Base-by-base conservation (phyloP, 1,140 invertebrate species). In the Panagrolaimus sp. region DNA sequence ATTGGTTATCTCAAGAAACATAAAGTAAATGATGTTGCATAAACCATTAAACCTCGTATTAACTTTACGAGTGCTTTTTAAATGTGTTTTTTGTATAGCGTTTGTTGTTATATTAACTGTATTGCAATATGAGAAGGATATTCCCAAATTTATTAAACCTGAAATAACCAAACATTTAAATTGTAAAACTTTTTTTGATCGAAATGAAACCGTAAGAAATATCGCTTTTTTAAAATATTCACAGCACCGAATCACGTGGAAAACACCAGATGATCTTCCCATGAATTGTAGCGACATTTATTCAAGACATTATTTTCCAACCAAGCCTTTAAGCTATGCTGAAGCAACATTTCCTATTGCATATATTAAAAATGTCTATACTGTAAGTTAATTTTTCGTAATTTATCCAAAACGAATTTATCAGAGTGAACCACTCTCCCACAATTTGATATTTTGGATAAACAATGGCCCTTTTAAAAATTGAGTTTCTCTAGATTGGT, bases 321-420 rank as follows among this genome's bases (percentile, higher is more conserved):
- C 23, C n/a, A 25, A 16, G 9, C 65, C 46, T 23, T 66, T 31
- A 66, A 25, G 27, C 14, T 5, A 61, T 11, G 14, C 38, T 20
- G 65, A 66, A 47, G 65, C 27, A 25, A 16, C 4, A 3, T 66
- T 66, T 31, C 65, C 65, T 11, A 43, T 66, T 23, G 65, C 65
- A 20, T 66, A 20, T 27, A 44, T 42, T 2, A 14, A 42, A 14
- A 66, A 66, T 14, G 65, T 48, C 1, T 66, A 16, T 42, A 66
- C 38, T 20, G 65, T 66, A 48, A n/a, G 43, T 38, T 2, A 38
- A 38, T 2, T 38, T 38, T 38, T n/a, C n/a, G n/a, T n/a, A n/a
- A n/a, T n/a, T n/a, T n/a, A n/a, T n/a, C n/a, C n/a, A n/a, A n/a
- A n/a, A n/a, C n/a, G n/a, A n/a, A n/a, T n/a, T n/a, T n/a, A n/a